A percentile compares a stretch with the other conserved stretches of the same genome.
Conservation (phyloP, 2,888 invertebrate species). For the Helobdella robusta region DNA sequence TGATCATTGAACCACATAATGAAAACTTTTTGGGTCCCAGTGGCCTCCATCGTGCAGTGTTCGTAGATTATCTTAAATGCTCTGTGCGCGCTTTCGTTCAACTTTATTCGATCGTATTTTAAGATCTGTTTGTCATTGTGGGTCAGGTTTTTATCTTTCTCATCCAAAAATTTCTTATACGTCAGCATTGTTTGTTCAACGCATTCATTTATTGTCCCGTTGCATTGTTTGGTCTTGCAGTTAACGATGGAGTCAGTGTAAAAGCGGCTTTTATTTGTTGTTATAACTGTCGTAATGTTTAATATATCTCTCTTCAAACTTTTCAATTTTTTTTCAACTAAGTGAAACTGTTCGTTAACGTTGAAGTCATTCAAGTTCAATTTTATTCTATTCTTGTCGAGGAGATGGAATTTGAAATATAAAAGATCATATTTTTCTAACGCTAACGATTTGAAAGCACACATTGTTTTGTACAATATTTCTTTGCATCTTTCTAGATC, state of each 20-base stretch:
- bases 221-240: not conserved
- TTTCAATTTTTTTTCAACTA: no score
- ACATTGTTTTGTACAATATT: no score
- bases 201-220: slow-evolving; percentile 10
- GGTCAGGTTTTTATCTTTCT: not conserved
- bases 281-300: not conserved
- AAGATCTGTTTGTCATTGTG: slow-evolving; percentile 7
- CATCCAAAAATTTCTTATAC: slow-evolving; percentile 1
- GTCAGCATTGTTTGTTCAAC: not conserved
- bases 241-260: not conserved
- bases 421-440: no score
- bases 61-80: not conserved
- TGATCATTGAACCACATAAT: not conserved
- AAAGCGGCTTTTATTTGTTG: no score
- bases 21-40: not conserved
- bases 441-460: no score
- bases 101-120: slow-evolving; percentile 5
- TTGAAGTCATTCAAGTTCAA: no score
- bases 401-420: no score
- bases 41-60: no score
- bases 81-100: not conserved
- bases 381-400: no score
- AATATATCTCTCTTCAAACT: no score
- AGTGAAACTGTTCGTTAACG: no score
- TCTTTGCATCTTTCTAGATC: no score